Evolutionary conservation across 2,888 invertebrate genomes (phyloP), one percentile per base, ranked within the genome.

Genomic region (Noctua pronuba): DNA sequence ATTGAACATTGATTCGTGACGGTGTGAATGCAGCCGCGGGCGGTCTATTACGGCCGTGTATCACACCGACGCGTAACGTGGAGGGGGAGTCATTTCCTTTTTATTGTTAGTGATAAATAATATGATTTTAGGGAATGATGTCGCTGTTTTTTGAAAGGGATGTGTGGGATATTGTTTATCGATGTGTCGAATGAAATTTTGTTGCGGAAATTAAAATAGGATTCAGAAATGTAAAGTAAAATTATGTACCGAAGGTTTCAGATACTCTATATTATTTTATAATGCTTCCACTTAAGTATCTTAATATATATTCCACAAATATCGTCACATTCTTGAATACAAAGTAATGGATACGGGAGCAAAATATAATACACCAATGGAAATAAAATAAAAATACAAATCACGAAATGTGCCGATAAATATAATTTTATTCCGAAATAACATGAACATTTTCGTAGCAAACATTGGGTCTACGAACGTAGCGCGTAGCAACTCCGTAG

Each of bases 1-100:
- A 89, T 88, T 79, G 82, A 69, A 80, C 89, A 87, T 89, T 87
- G 86, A 89, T 87, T 83, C 86, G 82, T 83, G 85, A 85, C 82
- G 77, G 80, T 88, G 84, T 87, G 81, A 83, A 87, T 78, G 76
- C 68, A 73, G 77, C 85, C 82, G 69, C 76, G 65, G 85, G 84
- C 80, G 85, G 77, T 83, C 80, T 80, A 81, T 84, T 87, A 87
- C 85, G 49, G 69, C 85, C 88, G 73, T 77, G 76, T 86, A 65
- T 85, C 86, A 87, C 88, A 82, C 80, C 73, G 74, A 60, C 60
- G 64, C 74, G 79, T 85, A 68, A 49, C 66, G 58, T 44, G 35
- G 49, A 62, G 67, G 84, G 80, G 75, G 65, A 73, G 73, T 73
- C 38, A 85, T 82, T 86, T 79, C 79, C 79, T 77, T 82, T 87